Evolutionary conservation across 2,888 invertebrate species (phyloP).

Genomic region (Epicampocera succincta): DNA sequence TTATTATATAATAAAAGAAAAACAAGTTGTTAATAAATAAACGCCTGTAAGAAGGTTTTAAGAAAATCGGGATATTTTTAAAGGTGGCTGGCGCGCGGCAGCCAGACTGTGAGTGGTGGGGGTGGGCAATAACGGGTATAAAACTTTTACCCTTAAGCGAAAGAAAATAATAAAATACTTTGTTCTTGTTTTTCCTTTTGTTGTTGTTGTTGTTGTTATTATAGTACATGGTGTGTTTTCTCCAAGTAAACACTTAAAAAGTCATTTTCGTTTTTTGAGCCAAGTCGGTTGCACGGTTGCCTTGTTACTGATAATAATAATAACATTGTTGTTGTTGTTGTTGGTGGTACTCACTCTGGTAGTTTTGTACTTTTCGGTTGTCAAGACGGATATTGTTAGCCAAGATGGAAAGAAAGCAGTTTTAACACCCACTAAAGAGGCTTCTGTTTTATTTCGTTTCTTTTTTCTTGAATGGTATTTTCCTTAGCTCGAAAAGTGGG

Average conservation of each 20-base stretch:
- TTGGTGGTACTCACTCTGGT: background rate
- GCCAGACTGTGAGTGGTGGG: background rate
- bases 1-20: background rate
- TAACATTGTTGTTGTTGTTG: too few relatives aligned
- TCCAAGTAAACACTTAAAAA: conserved; percentile 64
- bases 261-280: conserved; percentile 42
- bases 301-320: too few relatives aligned
- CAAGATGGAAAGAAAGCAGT: background rate
- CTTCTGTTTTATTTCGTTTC: background rate
- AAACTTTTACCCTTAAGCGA: background rate
- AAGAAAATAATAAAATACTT: conserved; percentile 4
- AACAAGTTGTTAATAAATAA: conserved; percentile 41
- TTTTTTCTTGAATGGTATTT: background rate
- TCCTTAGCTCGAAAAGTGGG: background rate
- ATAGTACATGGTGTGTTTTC: conserved; percentile 16
- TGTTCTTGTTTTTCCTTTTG: background rate
- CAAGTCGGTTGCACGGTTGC: background rate
- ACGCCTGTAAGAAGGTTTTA: conserved; percentile 6
- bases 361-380: background rate
- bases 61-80: conserved; percentile 11
- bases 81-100: too few relatives aligned
- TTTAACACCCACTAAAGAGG: conserved; percentile 34
- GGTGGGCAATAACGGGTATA: background rate
- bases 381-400: conserved; percentile 21
- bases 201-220: conserved; percentile 2